Conservation (phyloP, 1,140 invertebrate species). For the Monomorium pharaonis region DNA sequence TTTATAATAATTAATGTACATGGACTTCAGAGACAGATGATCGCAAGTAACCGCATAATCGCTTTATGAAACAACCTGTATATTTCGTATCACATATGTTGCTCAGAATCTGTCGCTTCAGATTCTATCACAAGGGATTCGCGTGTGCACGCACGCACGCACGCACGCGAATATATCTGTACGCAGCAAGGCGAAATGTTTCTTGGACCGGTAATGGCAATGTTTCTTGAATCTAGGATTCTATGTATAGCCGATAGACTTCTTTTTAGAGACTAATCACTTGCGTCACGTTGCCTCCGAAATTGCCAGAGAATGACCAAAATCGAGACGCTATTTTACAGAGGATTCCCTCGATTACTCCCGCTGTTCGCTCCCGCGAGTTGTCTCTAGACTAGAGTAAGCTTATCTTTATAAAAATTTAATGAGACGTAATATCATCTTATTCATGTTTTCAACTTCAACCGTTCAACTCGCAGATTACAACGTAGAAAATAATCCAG, state of each 20-base stretch:
- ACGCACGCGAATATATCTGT: constrained; percentile 2
- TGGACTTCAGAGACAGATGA: constrained; percentile 55
- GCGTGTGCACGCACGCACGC: neutral
- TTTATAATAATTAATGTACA: constrained; percentile 54
- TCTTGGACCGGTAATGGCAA: constrained; percentile 45
- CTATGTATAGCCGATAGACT: constrained; percentile 35
- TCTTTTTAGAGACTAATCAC: constrained; percentile 39
- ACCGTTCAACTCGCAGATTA: neutral
- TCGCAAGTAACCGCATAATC: constrained; percentile 48
- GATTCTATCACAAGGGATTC: constrained; percentile 51
- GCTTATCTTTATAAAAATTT: constrained; percentile 29
- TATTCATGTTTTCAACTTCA: neutral
- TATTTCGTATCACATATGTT: constrained; percentile 50
- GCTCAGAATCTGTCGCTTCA: constrained; percentile 28
- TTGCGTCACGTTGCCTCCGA: constrained; percentile 55
- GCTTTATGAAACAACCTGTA: constrained; percentile 47
- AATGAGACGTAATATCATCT: constrained; percentile 20
- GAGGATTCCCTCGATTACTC: constrained; percentile 16
- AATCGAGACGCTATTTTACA: constrained; percentile 32
- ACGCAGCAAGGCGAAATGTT: constrained; percentile 19
- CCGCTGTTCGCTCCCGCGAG: constrained; percentile 11
- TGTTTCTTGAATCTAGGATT: constrained; percentile 49
- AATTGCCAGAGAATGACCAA: constrained; percentile 52
- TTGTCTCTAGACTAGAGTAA: constrained; percentile 40
- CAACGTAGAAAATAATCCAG: neutral